A percentile compares a stretch with the other conserved stretches of the same genome.
Conservation (phyloP, 2,797 vertebrate species). For the Vipera ursinii region DNA sequence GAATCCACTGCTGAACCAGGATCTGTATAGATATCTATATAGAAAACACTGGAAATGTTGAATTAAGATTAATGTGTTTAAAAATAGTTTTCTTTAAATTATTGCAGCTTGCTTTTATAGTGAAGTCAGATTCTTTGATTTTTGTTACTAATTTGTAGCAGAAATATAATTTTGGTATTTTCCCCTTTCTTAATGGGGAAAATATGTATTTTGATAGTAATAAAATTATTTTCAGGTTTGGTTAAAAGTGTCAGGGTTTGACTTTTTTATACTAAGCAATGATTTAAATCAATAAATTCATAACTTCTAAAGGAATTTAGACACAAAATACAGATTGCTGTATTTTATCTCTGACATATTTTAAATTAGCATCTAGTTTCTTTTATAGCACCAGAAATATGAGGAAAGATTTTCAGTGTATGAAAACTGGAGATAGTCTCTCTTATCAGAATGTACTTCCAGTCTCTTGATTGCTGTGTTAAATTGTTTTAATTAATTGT, state of each 20-base stretch:
- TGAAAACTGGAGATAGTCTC: constrained; percentile 61
- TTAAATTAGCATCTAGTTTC: constrained; percentile 44
- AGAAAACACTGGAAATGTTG: neutral
- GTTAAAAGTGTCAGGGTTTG: constrained; percentile 33
- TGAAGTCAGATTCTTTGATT: constrained; percentile 12
- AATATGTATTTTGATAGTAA: constrained; percentile 34
- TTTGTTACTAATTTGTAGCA: constrained; percentile 31
- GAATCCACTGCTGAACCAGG: neutral
- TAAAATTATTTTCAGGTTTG: constrained; percentile 41
- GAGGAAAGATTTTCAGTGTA: constrained; percentile 47
- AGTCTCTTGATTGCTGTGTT: constrained; percentile 74
- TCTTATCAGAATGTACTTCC: constrained; percentile 60
- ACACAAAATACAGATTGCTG: constrained; percentile 72
- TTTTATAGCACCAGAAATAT: constrained; percentile 54
- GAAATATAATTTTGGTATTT: constrained; percentile 8
- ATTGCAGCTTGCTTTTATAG: constrained; percentile 6
- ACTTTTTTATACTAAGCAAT: constrained; percentile 39
- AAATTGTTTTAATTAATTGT: constrained; percentile 67
- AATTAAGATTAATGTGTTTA: neutral
- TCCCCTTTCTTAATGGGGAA: constrained; percentile 9
- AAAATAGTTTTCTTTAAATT: neutral
- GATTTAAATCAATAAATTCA: constrained; percentile 46
- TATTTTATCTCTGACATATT: constrained; percentile 73
- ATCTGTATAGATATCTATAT: neutral
- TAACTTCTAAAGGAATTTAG: constrained; percentile 56